phyloP scores from a whole-genome alignment of 1,140 invertebrate genomes.

The Rhagoletis pomonella region DNA sequence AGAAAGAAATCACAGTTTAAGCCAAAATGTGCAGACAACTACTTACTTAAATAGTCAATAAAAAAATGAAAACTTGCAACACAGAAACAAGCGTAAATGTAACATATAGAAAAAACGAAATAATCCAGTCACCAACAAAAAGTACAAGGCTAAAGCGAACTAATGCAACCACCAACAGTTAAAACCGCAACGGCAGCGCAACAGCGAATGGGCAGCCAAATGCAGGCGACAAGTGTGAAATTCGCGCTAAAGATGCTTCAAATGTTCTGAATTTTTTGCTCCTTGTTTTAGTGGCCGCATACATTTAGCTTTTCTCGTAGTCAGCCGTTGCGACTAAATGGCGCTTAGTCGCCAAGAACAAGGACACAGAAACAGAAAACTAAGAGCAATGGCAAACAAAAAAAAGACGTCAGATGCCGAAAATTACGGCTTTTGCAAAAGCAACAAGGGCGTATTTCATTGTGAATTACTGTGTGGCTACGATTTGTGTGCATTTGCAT shows the following conservation, averaged over 20 bases:
- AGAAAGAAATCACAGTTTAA: too few species aligned
- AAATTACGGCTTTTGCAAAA: neutral
- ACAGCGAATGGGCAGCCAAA: neutral
- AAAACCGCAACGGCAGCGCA: neutral
- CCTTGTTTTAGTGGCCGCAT: neutral
- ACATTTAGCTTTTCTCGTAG: neutral
- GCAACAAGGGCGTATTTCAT: neutral
- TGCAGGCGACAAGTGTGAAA: constrained; percentile 51
- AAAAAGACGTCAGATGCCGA: neutral
- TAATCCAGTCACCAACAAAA: neutral
- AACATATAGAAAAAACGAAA: neutral
- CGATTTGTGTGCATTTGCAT: neutral
- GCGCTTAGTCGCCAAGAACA: constrained; percentile 4
- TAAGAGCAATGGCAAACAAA: neutral
- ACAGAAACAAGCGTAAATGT: neutral
- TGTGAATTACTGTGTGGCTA: neutral
- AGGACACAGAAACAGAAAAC: neutral
- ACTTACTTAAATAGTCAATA: neutral
- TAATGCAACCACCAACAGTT: neutral
- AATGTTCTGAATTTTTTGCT: neutral
- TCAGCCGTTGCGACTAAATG: neutral
- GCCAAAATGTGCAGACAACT: too few species aligned
- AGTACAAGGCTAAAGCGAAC: constrained; percentile 5
- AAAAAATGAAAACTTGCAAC: neutral
- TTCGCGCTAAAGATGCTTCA: constrained; percentile 45